Evolutionary conservation across 2,797 vertebrate species (phyloP).

Genomic region (Xerus rutilus): DNA sequence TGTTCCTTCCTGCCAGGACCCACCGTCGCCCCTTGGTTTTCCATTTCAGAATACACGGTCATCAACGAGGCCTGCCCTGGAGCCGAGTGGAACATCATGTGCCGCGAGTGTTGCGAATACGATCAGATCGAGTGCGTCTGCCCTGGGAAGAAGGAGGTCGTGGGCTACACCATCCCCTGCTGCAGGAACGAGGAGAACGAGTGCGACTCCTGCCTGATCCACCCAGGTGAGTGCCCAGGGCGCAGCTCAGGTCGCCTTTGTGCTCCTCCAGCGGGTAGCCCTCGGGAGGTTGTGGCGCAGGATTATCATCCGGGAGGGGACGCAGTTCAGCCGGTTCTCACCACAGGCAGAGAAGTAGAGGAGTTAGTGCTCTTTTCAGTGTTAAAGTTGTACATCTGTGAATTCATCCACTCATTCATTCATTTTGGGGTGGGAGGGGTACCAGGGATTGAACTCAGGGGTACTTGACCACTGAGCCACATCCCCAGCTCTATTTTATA

Average conservation of each 20-base stretch:
- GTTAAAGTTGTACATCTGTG: not conserved
- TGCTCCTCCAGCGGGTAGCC: not conserved
- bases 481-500: too few relatives aligned
- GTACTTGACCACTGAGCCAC: too few relatives aligned
- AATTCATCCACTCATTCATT: not conserved
- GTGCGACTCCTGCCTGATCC: slow-evolving; percentile 98
- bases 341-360: not conserved
- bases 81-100: slow-evolving; percentile 98
- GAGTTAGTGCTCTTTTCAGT: not conserved
- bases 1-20: not conserved
- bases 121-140: slow-evolving; percentile 96
- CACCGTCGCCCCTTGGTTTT: not conserved
- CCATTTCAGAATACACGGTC: slow-evolving; percentile 94
- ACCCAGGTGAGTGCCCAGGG: slow-evolving; percentile 91
- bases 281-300: not conserved
- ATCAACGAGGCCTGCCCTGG: slow-evolving; percentile 96
- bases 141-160: slow-evolving; percentile 93
- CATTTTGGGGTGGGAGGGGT: too few relatives aligned
- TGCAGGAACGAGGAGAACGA: slow-evolving; percentile 97
- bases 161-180: slow-evolving; percentile 98
- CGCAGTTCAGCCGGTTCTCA: not conserved
- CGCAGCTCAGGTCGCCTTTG: not conserved
- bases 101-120: slow-evolving; percentile 97
- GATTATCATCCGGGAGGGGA: not conserved
- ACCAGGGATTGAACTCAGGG: too few relatives aligned